These are phyloP conservation scores for Dasyprocta punctata DNA, from an alignment of 2,113 vertebrate genomes.

Conservation along the genomic window DNA sequence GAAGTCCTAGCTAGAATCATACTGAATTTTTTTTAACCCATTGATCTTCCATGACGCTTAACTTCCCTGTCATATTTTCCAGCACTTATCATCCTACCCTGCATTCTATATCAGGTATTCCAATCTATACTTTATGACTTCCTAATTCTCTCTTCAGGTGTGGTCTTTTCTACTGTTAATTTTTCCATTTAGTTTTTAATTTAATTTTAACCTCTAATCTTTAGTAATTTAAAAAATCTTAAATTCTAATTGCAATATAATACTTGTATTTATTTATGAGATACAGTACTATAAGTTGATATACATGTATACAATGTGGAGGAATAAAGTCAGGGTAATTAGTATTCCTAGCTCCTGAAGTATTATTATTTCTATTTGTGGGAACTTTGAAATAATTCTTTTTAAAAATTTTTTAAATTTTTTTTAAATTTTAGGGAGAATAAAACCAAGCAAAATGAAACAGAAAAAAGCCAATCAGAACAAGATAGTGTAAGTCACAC, in stretches of 20 bases:
- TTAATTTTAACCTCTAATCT: background rate
- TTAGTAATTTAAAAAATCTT: background rate
- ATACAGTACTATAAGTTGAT: background rate
- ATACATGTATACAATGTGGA: background rate
- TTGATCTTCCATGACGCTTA: background rate
- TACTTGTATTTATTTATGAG: background rate
- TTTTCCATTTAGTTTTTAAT: conserved; percentile 20
- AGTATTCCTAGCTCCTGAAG: background rate
- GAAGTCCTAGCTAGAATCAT: background rate
- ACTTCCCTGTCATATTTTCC: background rate
- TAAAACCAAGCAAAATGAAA: too few relatives aligned
- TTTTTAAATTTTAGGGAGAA: too few relatives aligned
- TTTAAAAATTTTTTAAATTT: too few relatives aligned
- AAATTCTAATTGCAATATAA: background rate
- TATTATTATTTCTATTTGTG: background rate
- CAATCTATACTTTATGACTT: background rate
- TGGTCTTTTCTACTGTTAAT: background rate
- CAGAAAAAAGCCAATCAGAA: too few relatives aligned
- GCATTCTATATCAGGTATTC: background rate
- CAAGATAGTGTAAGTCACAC: too few relatives aligned
- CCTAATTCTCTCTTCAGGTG: background rate
- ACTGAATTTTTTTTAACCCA: background rate
- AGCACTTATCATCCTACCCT: background rate
- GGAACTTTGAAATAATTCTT: background rate
- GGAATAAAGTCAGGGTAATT: background rate